Percentiles rank a stretch among this genome's conserved stretches.
Evolutionary conservation across 2,113 vertebrate genomes (phyloP).

Genomic region (Formicarius rufipectus): DNA sequence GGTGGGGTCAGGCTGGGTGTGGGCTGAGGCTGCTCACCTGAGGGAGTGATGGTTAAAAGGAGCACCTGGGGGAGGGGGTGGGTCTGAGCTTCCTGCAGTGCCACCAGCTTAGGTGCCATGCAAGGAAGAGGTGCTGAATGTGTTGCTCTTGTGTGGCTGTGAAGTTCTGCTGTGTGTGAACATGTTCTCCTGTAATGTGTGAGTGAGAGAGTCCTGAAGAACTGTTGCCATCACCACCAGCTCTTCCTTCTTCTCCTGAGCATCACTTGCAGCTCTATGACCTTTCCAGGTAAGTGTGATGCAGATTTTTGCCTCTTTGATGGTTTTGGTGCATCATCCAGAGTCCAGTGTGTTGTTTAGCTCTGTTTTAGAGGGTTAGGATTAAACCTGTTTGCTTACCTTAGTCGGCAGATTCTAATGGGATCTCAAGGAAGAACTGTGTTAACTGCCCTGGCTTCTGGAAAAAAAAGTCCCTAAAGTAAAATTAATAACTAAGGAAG

Average conservation of each 20-base stretch:
- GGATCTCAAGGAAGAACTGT: not conserved
- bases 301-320: accelerated
- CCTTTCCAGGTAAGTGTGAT: accelerated
- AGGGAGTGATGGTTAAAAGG: not conserved
- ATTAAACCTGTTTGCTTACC: not conserved
- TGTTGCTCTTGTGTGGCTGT: accelerated
- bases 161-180: accelerated
- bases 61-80: not conserved
- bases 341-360: accelerated
- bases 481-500: constrained; percentile 5
- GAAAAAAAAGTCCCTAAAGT: not conserved
- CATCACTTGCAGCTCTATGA: accelerated
- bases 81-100: too few relatives aligned
- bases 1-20: too few relatives aligned
- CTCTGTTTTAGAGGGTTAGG: accelerated
- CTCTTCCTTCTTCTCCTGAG: not conserved
- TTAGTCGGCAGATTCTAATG: constrained; percentile 74
- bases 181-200: accelerated
- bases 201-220: accelerated
- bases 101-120: accelerated
- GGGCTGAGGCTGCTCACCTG: not conserved
- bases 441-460: not conserved
- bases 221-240: accelerated
- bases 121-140: accelerated
- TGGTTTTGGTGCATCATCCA: accelerated